A percentile compares a stretch with the other conserved stretches of the same genome.
phyloP scores from a whole-genome alignment of 2,797 vertebrate species.

The Delichon dasypus region DNA sequence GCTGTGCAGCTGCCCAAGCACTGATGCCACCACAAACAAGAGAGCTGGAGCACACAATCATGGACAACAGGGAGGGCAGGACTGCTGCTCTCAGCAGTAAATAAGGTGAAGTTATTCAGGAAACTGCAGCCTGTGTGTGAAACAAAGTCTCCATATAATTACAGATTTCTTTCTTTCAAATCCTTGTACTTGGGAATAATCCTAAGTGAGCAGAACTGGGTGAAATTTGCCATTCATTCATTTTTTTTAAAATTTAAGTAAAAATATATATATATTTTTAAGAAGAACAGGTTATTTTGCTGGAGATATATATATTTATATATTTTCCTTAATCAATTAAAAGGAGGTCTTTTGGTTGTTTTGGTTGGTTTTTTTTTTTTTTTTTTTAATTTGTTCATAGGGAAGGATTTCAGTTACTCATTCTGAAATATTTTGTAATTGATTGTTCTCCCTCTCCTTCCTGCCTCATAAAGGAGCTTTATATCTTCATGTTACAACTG shows the following conservation, averaged over 20 bases:
- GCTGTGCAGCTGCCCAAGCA: conserved; percentile 36
- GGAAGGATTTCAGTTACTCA: not conserved
- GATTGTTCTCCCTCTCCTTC: not conserved
- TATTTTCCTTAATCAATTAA: not conserved
- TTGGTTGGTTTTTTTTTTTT: not conserved
- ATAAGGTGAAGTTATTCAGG: conserved; percentile 19
- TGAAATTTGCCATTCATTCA: not conserved
- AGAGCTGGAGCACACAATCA: not conserved
- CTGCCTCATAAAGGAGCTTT: not conserved
- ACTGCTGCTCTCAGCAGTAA: conserved; percentile 10
- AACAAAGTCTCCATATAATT: not conserved
- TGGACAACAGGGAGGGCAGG: not conserved
- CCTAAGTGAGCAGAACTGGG: not conserved
- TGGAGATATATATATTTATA: not conserved
- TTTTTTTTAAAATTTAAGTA: not conserved
- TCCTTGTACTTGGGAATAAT: not conserved
- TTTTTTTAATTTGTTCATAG: not conserved
- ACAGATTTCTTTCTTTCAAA: not conserved
- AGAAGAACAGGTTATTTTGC: not conserved
- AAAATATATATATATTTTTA: not conserved
- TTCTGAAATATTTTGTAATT: not conserved
- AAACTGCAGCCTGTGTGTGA: not conserved
- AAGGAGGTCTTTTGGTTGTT: not conserved
- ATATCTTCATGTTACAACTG: not conserved
- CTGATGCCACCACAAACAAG: conserved; percentile 52